These are phyloP conservation scores for Lethrus apterus DNA, from an alignment of 1,140 invertebrate species.

Conservation along the genomic window DNA sequence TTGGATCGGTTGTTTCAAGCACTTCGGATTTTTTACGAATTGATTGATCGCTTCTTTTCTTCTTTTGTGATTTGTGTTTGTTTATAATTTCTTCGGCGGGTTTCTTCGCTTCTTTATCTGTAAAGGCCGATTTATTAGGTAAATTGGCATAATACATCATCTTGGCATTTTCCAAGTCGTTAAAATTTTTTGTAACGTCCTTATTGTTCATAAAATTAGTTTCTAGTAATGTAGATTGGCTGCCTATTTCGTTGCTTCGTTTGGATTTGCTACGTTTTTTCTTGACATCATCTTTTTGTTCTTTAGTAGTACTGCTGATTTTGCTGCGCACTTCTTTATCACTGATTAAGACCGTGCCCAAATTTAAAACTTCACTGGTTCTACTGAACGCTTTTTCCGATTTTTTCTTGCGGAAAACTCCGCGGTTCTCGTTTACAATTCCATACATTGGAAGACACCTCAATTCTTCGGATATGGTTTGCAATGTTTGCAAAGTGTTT, in stretches of 20 bases:
- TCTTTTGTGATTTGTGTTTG: neutral
- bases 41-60: neutral
- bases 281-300: too few species aligned
- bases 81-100: neutral
- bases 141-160: slow-evolving; percentile 8
- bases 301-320: too few species aligned
- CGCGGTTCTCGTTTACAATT: neutral
- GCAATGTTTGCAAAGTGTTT: neutral
- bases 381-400: too few species aligned
- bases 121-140: neutral
- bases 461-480: slow-evolving; percentile 3
- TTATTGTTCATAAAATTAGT: too few species aligned
- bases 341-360: too few species aligned
- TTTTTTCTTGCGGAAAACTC: neutral
- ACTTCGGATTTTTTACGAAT: neutral
- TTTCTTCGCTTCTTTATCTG: neutral
- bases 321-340: too few species aligned
- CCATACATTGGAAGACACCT: slow-evolving; percentile 1
- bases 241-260: too few species aligned
- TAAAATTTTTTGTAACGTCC: too few species aligned
- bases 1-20: too few species aligned
- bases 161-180: neutral
- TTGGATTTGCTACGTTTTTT: slow-evolving; percentile 6
- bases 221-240: too few species aligned
- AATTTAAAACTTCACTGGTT: too few species aligned